Evolutionary conservation across 2,888 invertebrate species (phyloP).

Genomic region (Chromoteleia sp.): DNA sequence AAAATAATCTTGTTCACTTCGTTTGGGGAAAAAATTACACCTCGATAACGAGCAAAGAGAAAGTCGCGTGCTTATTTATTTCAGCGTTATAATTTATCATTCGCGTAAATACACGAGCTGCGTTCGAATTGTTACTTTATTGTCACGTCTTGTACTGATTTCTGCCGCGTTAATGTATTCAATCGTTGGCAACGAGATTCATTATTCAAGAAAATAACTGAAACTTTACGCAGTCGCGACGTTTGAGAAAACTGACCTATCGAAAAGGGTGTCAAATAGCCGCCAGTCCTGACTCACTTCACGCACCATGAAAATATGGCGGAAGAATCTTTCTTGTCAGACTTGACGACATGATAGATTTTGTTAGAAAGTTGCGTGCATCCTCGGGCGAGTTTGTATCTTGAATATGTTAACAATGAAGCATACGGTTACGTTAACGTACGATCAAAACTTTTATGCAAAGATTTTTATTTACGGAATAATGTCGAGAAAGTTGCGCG

Average conservation of each 20-base stretch:
- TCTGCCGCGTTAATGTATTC: too few relatives aligned
- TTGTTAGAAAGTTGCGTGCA: conserved; percentile 56
- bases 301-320: conserved; percentile 64
- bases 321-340: conserved; percentile 65
- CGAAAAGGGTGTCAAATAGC: conserved; percentile 71
- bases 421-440: conserved; percentile 46
- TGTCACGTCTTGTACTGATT: too few relatives aligned
- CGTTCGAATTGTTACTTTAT: too few relatives aligned
- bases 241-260: conserved; percentile 71
- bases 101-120: too few relatives aligned
- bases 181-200: too few relatives aligned
- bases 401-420: conserved; percentile 63
- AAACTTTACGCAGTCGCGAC: background rate
- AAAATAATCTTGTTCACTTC: conserved; percentile 12
- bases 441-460: conserved; percentile 45
- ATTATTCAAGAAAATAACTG: background rate
- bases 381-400: conserved; percentile 52
- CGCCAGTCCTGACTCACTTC: conserved; percentile 65
- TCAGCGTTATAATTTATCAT: conserved; percentile 5
- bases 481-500: conserved; percentile 52
- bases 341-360: conserved; percentile 52
- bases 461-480: conserved; percentile 44
- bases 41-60: conserved; percentile 36
- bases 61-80: conserved; percentile 36
- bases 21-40: conserved; percentile 29